Base-by-base conservation (phyloP, 2,888 invertebrate species). In the Chrysodeixis includens region DNA sequence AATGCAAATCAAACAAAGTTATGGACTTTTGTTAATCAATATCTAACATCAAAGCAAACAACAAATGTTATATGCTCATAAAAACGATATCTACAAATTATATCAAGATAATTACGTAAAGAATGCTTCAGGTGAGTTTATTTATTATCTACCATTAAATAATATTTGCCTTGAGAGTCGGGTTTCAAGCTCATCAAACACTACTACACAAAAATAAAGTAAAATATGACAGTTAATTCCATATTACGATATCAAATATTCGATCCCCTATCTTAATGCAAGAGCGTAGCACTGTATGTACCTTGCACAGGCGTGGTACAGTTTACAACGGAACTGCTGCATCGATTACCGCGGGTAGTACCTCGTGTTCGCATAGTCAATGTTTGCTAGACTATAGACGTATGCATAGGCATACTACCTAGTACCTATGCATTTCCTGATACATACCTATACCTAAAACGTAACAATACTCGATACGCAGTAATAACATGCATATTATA, bases 1-100 rank as follows among this genome's bases (percentile, higher is more conserved):
- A 56, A 40, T 46, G 46, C 53, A 56, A 60, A 53, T 35, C 35
- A 53, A 16, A n/a, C 26, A 10, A 26, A 44, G 44, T 12, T 35
- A 20, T 58, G 49, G 44, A 56, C 51, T 61, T 68, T 56, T 32
- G 54, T 61, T 58, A 61, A 60, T 61, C 8, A 53, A 68, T 56
- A 20, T 49, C 8, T 22, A 26, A 26, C 60, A 18, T 14, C 10
- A 10, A n/a, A 35, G 46, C 30, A 16, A 18, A 55, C n/a, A n/a
- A n/a, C n/a, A n/a, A n/a, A n/a, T n/a, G n/a, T n/a, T n/a, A n/a
- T n/a, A n/a, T n/a, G n/a, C n/a, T n/a, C n/a, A n/a, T n/a, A 35
- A 35, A 35, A 26, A 26, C 26, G 26, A 26, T 26, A 26, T 4
- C 26, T 26, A 26, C 26, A 26, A 6, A 2, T 26, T 26, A 26